Conservation (phyloP, 2,797 vertebrate species). For the Echiichthys vipera region DNA sequence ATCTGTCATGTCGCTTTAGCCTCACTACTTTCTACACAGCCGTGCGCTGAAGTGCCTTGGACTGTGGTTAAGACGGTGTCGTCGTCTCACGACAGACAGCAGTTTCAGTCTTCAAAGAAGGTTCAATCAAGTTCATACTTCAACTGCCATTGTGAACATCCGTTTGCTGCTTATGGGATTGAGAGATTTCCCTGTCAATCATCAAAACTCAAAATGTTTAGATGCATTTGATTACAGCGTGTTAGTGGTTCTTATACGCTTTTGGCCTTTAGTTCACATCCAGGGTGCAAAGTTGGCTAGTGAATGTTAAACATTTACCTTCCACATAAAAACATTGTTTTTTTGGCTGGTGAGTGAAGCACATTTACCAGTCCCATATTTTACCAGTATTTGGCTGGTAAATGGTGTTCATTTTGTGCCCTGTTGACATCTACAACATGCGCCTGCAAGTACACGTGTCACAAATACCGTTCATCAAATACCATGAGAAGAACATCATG, state of each 20-base stretch:
- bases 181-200: background rate
- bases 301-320: too few species aligned
- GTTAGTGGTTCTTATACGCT: background rate
- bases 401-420: too few species aligned
- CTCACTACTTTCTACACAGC: background rate
- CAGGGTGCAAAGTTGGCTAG: too few species aligned
- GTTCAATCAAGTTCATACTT: constrained; percentile 22
- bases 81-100: background rate
- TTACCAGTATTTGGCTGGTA: too few species aligned
- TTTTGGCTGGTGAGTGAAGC: too few species aligned
- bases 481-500: background rate
- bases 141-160: constrained; percentile 36
- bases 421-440: too few species aligned
- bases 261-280: background rate
- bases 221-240: background rate
- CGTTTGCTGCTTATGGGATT: constrained; percentile 11
- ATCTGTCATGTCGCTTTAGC: background rate
- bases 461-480: too few species aligned
- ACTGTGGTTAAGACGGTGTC: constrained; percentile 28
- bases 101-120: constrained; percentile 38
- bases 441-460: too few species aligned
- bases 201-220: background rate
- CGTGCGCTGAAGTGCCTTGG: constrained; percentile 29
- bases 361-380: too few species aligned
- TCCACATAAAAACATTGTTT: too few species aligned